Evolutionary conservation across 1,140 invertebrate species (phyloP), one percentile per base, ranked within the genome.

Genomic region (Leptinotarsa texana): DNA sequence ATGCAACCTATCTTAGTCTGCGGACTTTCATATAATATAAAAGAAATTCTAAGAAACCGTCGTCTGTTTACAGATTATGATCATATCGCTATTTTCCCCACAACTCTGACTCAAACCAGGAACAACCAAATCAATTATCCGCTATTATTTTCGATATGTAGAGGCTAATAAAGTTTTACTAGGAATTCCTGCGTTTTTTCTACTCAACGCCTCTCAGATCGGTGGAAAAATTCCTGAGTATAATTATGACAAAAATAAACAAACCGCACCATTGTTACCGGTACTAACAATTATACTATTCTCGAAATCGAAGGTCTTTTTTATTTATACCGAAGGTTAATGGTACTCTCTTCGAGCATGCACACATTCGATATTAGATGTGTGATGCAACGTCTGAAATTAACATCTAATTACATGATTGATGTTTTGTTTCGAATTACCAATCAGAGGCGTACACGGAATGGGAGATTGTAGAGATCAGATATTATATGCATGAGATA

Each of bases 341-440:
- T 57, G 51, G 51, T 57, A 57, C 51, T n/a, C 51, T 57, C 33
- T 42, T 42, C 33, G 33, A 42, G 33, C 33, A 18, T 57, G 51
- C 51, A 57, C 51, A 57, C 51, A 57, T 57, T 57, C n/a, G 51
- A 57, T 57, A 57, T 57, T 57, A 57, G 51, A 57, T 4, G 51
- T 57, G 51, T 57, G 51, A 57, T 57, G 51, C 51, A 57, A 57
- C 51, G 51, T 57, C 17, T 57, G 51, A 57, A 57, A 57, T 57
- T 57, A 57, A 57, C 51, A 57, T 57, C 51, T 13, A 57, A 57
- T 57, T 57, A 57, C 13, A 57, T 57, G 51, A 57, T 15, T 57
- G 51, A 57, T 57, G 51, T 57, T 57, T 57, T 57, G 51, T 57
- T 17, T 57, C 51, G 51, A 42, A 42, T 42, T 42, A 11, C 51